These are phyloP conservation scores for Sphinx pinastri DNA, from an alignment of 2,888 invertebrate species.

Conservation along the genomic window DNA sequence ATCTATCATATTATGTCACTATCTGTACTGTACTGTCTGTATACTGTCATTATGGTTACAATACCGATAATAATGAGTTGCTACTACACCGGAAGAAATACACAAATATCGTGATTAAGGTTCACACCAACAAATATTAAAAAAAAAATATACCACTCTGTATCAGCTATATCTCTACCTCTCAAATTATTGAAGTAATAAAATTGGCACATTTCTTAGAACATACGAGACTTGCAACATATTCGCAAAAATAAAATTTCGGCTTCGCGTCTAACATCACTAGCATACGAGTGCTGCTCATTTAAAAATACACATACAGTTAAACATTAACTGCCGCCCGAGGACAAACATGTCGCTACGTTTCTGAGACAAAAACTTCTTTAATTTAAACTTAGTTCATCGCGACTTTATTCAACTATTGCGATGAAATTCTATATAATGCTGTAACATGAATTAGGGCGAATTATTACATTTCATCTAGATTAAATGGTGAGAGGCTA, in stretches of 20 bases:
- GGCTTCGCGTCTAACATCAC: slow-evolving; percentile 1
- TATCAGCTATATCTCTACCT: too few species aligned
- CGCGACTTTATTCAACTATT: slow-evolving; percentile 1
- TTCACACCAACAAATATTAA: neutral
- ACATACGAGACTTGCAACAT: neutral
- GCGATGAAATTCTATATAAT: neutral
- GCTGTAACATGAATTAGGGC: neutral
- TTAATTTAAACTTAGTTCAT: slow-evolving; percentile 21
- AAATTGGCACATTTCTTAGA: too few species aligned
- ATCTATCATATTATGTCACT: neutral
- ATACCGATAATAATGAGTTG: neutral
- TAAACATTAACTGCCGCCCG: slow-evolving; percentile 9
- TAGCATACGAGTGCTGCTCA: neutral
- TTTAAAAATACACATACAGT: slow-evolving; percentile 20
- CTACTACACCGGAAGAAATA: too few species aligned
- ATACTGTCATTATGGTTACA: neutral
- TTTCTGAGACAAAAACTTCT: slow-evolving; percentile 23
- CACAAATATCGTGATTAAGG: too few species aligned
- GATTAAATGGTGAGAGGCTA: too few species aligned
- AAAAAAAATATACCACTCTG: too few species aligned
- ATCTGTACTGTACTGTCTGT: too few species aligned
- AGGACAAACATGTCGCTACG: slow-evolving; percentile 12
- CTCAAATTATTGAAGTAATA: too few species aligned
- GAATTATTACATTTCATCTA: too few species aligned
- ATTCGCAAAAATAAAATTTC: neutral